Evolutionary conservation across 1,140 invertebrate species (phyloP).

Genomic region (Drosophila aff.): DNA sequence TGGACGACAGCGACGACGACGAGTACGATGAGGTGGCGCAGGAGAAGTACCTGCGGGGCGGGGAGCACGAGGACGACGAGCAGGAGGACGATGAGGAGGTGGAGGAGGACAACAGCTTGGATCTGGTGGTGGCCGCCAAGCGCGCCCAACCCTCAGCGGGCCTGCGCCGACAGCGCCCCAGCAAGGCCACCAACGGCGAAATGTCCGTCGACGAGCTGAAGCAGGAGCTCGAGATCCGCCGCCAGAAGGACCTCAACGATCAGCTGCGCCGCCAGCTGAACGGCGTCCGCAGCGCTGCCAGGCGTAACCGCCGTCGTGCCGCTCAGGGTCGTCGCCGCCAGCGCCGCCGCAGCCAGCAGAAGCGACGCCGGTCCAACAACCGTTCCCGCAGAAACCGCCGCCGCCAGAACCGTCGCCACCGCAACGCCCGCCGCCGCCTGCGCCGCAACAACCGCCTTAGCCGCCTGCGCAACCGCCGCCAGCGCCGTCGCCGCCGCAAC

Average conservation of each 20-base stretch:
- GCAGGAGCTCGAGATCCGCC: slow-evolving; percentile 51
- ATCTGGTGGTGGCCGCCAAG: slow-evolving; percentile 7
- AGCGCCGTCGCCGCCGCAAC: slow-evolving; percentile 39
- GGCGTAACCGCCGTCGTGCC: slow-evolving; percentile 3
- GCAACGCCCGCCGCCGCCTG: slow-evolving; percentile 27
- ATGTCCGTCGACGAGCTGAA: neutral
- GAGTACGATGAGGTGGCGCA: slow-evolving; percentile 15
- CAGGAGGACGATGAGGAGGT: slow-evolving; percentile 14
- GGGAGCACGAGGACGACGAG: slow-evolving; percentile 12
- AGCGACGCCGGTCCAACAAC: neutral
- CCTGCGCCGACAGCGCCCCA: neutral
- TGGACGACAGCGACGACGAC: neutral
- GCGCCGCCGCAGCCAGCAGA: neutral
- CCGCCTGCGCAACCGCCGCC: slow-evolving; percentile 31
- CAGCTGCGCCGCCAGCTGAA: slow-evolving; percentile 11
- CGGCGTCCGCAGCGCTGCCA: neutral
- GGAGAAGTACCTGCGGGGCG: slow-evolving; percentile 31
- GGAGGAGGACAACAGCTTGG: slow-evolving; percentile 5
- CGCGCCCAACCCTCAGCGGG: neutral
- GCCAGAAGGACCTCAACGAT: slow-evolving; percentile 48
- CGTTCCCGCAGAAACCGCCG: neutral
- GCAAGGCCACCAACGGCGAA: neutral
- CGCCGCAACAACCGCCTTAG: slow-evolving; percentile 15
- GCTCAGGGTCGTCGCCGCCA: neutral
- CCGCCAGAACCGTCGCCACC: slow-evolving; percentile 17